phyloP scores from a whole-genome alignment of 2,797 vertebrate genomes.

The Botia almorhae region DNA sequence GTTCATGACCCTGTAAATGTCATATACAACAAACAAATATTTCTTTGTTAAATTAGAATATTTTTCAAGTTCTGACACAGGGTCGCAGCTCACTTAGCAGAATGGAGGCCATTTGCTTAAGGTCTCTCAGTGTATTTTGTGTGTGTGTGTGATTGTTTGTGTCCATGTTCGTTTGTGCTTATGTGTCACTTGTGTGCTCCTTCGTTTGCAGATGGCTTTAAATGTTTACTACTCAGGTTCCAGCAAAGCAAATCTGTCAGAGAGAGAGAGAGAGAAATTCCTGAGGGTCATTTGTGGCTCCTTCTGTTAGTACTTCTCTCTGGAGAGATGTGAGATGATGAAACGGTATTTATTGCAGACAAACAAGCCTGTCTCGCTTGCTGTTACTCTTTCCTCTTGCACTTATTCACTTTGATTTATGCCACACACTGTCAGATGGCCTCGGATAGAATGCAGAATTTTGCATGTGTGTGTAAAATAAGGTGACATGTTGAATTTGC shows the following conservation, averaged over 20 bases:
- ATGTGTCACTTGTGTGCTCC: conserved; percentile 6
- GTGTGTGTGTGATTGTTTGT: background rate
- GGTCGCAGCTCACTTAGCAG: background rate
- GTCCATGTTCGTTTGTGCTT: conserved; percentile 12
- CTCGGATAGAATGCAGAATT: conserved; percentile 10
- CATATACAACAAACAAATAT: background rate
- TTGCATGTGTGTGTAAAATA: conserved; percentile 25
- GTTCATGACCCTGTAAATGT: too few species aligned
- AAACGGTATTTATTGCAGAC: conserved; percentile 33
- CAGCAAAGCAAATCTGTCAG: conserved; percentile 15
- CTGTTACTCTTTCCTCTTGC: conserved; percentile 19
- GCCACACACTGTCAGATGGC: conserved; percentile 15
- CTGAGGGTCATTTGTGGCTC: conserved; percentile 29
- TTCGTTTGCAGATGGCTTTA: conserved; percentile 22
- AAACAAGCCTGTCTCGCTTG: conserved; percentile 21
- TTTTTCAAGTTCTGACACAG: background rate
- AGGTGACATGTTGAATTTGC: conserved; percentile 29
- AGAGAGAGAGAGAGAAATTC: conserved; percentile 14
- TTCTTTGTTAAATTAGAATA: background rate
- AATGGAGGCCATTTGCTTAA: conserved; percentile 4
- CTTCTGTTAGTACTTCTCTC: conserved; percentile 16
- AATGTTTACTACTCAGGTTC: conserved; percentile 19
- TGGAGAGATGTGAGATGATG: conserved; percentile 32
- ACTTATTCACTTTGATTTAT: conserved; percentile 40
- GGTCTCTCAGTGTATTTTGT: background rate